Base-by-base conservation (phyloP, 2,888 invertebrate genomes). In the Chalcis sispes region DNA sequence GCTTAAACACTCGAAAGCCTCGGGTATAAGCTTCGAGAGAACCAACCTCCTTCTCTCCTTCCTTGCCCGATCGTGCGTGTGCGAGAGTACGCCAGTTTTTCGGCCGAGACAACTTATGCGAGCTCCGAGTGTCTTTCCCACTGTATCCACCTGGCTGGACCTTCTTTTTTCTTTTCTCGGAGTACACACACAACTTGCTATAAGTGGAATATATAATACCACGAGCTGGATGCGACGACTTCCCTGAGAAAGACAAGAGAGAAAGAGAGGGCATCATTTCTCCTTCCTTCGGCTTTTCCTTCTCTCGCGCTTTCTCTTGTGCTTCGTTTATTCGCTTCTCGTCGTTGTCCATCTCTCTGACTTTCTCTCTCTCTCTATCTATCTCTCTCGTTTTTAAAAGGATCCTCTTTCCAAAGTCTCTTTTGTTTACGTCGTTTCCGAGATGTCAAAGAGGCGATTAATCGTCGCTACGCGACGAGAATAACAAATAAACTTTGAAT, bases 1-100 rank as follows among this genome's bases (percentile, higher is more conserved):
- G 87, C 87, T 87, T 86, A 87, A 87, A 86, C 86, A 87, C 86
- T 86, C 84, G 82, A 80, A 20, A 36, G 36, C 36, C 10, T 80
- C 52, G 65, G 42, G n/a, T 65, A 75, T 70, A 54, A 71, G 75
- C 75, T n/a, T n/a, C n/a, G n/a, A n/a, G n/a, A n/a, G n/a, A n/a
- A n/a, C n/a, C n/a, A n/a, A n/a, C n/a, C 36, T 25, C 5, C 27
- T n/a, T n/a, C n/a, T 54, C 25, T 25, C 27, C 13, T 27, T 20
- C 42, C 42, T 13, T 42, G 15, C 42, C 15, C 7, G 4, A 42
- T 65, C 40, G 58, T n/a, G n/a, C n/a, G n/a, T n/a, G n/a, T n/a
- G n/a, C n/a, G 46, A 20, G 8, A 10, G 29, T 20, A 20, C 40
- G 62, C 20, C 23, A 15, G 8, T 50, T 50, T 50, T 50, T 50